Percentiles rank a stretch among this genome's conserved stretches.
Conservation (phyloP, 92 coral and sea anemone species). For the Siderastrea siderea region DNA sequence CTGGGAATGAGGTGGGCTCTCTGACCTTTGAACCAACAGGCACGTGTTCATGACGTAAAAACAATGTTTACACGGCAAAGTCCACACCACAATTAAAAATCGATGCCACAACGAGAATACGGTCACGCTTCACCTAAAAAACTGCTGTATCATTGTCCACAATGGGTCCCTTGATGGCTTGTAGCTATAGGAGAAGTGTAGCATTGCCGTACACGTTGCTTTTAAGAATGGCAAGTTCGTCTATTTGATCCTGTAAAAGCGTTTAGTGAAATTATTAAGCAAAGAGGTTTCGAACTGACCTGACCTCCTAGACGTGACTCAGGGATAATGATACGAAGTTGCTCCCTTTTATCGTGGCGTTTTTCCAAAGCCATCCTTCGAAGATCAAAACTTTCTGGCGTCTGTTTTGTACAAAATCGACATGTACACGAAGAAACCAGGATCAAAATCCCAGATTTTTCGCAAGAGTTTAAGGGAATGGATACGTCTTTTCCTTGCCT, state of each 20-base stretch:
- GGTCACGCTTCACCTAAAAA: not conserved
- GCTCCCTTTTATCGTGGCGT: not conserved
- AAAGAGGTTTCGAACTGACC: not conserved
- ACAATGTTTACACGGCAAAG: not conserved
- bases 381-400: constrained; percentile 7
- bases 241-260: not conserved
- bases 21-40: no score
- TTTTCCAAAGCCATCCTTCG: constrained; percentile 17
- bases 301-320: no score
- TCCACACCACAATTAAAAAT: not conserved
- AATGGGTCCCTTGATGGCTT: not conserved
- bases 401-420: constrained; percentile 6
- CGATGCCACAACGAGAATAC: not conserved
- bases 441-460: constrained; percentile 84
- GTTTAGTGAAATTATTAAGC: not conserved
- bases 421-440: constrained; percentile 24
- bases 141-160: constrained; percentile 29
- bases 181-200: not conserved
- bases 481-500: constrained; percentile 87
- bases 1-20: no score
- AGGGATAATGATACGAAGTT: constrained; percentile 9
- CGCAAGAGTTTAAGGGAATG: constrained; percentile 87
- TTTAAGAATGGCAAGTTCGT: not conserved
- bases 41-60: no score
- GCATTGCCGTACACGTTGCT: not conserved